These are phyloP conservation scores for Callorhinus ursinus DNA, from an alignment of 2,113 vertebrate genomes.

Conservation along the genomic window DNA sequence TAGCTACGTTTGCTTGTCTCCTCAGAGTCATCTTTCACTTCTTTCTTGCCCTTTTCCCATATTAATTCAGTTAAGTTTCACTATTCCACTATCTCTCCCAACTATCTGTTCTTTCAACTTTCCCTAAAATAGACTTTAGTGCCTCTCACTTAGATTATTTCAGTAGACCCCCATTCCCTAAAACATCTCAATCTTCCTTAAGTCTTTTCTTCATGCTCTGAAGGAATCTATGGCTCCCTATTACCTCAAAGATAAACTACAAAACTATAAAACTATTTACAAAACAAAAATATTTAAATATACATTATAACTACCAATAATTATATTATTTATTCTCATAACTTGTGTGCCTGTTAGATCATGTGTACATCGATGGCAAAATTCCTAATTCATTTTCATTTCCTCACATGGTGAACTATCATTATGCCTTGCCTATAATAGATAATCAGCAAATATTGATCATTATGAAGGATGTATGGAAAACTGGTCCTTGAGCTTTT, in stretches of 20 bases:
- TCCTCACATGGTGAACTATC: neutral
- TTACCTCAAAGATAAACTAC: neutral
- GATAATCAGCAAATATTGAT: neutral
- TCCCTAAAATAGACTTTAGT: neutral
- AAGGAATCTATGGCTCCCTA: neutral
- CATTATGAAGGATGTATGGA: neutral
- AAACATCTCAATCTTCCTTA: neutral
- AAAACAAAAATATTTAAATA: too few species aligned
- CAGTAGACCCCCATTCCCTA: neutral
- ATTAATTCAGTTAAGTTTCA: neutral
- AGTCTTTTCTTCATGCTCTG: neutral
- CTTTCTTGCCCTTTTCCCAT: neutral
- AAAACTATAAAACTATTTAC: too few species aligned
- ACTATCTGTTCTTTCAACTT: neutral
- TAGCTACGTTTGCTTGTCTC: neutral
- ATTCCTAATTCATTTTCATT: neutral
- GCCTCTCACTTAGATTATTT: neutral
- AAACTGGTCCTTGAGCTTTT: neutral
- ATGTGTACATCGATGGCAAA: neutral
- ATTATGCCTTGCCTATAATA: neutral
- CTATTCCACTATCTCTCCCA: neutral
- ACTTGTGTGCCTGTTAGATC: neutral
- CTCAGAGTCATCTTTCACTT: neutral
- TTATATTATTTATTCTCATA: neutral
- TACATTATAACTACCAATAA: too few species aligned